Evolutionary conservation across 2,113 vertebrate genomes (phyloP).

Genomic region (Ancistrus triradiatus): DNA sequence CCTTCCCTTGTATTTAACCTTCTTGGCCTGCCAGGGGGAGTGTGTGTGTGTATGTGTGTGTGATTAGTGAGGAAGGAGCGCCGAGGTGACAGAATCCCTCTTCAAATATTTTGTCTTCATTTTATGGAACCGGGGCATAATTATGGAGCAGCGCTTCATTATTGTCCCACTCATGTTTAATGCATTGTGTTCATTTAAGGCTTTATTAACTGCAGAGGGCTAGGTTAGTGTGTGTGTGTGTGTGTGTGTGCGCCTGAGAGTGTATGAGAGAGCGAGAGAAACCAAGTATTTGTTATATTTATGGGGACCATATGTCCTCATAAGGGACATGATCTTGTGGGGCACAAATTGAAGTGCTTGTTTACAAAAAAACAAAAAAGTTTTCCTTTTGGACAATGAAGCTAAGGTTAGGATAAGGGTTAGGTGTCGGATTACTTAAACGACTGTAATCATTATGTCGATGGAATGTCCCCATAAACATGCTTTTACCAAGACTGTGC

Average conservation of each 20-base stretch:
- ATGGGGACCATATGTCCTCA: no score
- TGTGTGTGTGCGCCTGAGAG: slow-evolving; percentile 1
- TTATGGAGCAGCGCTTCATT: slow-evolving; percentile 78
- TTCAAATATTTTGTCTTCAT: slow-evolving; percentile 82
- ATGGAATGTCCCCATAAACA: no score
- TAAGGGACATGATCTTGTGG: no score
- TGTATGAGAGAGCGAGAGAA: not conserved
- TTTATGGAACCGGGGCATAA: slow-evolving; percentile 72
- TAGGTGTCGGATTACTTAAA: no score
- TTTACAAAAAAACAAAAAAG: no score
- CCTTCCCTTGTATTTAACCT: slow-evolving; percentile 63
- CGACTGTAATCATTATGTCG: no score
- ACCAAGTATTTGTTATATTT: no score
- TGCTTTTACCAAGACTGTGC: no score
- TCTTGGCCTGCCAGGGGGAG: slow-evolving; percentile 57
- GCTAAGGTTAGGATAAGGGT: no score
- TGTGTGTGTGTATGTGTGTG: slow-evolving; percentile 23
- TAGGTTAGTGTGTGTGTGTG: not conserved
- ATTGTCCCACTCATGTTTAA: slow-evolving; percentile 73
- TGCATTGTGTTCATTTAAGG: slow-evolving; percentile 73
- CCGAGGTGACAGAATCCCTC: slow-evolving; percentile 77
- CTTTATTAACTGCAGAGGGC: no score
- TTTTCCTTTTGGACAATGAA: no score
- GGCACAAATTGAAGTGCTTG: no score
- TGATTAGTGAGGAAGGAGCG: slow-evolving; percentile 74